These are phyloP conservation scores for Drosophila ercepeae DNA, from an alignment of 1,140 invertebrate genomes.

Conservation along the genomic window DNA sequence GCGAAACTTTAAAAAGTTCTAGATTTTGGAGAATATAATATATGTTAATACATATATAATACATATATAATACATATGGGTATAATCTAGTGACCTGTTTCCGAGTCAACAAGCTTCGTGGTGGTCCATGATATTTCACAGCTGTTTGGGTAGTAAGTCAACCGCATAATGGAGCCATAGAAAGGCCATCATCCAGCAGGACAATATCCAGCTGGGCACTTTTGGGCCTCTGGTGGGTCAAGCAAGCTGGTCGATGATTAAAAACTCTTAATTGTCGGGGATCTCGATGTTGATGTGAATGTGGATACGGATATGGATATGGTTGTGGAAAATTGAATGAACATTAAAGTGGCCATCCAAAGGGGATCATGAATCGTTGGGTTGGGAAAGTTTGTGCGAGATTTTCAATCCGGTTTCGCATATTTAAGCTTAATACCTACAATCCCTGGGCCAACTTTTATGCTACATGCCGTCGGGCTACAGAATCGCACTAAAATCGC, in stretches of 20 bases:
- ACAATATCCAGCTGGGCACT: constrained; percentile 39
- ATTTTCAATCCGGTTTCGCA: constrained; percentile 51
- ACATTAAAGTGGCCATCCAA: constrained; percentile 45
- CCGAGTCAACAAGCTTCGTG: constrained; percentile 20
- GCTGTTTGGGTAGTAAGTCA: constrained; percentile 69
- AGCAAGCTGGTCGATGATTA: constrained; percentile 49
- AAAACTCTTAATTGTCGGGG: constrained; percentile 59
- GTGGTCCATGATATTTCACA: constrained; percentile 51
- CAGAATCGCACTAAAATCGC: constrained; percentile 57
- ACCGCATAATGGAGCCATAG: constrained; percentile 62
- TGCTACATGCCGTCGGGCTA: constrained; percentile 26
- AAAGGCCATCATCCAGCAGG: constrained; percentile 22
- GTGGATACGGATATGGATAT: not conserved
- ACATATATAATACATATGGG: constrained; percentile 14
- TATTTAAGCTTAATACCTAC: constrained; percentile 62
- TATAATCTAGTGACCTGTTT: constrained; percentile 13
- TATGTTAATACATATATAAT: not conserved
- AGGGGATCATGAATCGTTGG: constrained; percentile 45
- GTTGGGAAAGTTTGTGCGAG: constrained; percentile 28
- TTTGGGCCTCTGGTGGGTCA: constrained; percentile 18
- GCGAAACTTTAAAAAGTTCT: constrained; percentile 10
- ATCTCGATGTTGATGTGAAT: not conserved
- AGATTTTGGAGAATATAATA: not conserved
- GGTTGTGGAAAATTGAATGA: constrained; percentile 51
- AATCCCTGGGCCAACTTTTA: constrained; percentile 44